These are phyloP conservation scores for Gulo gulo DNA, from an alignment of 2,113 vertebrate species.

Conservation along the genomic window DNA sequence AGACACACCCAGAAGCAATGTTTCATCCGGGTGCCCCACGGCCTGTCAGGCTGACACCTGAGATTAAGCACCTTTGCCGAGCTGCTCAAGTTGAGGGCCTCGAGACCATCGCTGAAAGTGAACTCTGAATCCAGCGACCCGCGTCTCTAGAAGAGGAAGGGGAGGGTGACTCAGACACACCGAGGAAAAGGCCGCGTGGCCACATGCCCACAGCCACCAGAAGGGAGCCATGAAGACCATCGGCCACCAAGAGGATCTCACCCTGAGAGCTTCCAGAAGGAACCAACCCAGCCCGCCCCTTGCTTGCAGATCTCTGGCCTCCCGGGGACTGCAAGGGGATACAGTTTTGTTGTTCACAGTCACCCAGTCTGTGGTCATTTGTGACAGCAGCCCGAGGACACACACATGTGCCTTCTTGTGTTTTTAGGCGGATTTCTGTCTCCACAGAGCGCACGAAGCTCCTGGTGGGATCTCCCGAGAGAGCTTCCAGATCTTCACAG, in stretches of 20 bases:
- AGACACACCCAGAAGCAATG: not conserved
- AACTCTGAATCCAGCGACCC: not conserved
- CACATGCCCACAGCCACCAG: not conserved
- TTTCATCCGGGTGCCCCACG: not conserved
- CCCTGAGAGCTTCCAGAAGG: not conserved
- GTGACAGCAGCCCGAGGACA: not conserved
- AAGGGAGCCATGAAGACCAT: not conserved
- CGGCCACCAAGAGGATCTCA: no score
- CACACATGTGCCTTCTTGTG: not conserved
- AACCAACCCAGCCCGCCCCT: fast-evolving
- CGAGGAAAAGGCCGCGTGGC: not conserved
- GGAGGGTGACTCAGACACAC: not conserved
- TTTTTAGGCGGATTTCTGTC: not conserved
- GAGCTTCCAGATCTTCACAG: no score
- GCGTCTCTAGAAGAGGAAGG: not conserved
- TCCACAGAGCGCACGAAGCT: not conserved
- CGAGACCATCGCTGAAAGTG: not conserved
- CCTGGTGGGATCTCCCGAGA: not conserved
- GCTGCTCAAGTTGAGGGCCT: not conserved
- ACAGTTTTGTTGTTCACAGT: not conserved
- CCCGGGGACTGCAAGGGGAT: not conserved
- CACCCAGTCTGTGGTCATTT: not conserved
- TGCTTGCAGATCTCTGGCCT: not conserved
- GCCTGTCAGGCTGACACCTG: not conserved
- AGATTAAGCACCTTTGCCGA: not conserved